phyloP scores from a whole-genome alignment of 2,113 vertebrate species.

The Cariama cristata region DNA sequence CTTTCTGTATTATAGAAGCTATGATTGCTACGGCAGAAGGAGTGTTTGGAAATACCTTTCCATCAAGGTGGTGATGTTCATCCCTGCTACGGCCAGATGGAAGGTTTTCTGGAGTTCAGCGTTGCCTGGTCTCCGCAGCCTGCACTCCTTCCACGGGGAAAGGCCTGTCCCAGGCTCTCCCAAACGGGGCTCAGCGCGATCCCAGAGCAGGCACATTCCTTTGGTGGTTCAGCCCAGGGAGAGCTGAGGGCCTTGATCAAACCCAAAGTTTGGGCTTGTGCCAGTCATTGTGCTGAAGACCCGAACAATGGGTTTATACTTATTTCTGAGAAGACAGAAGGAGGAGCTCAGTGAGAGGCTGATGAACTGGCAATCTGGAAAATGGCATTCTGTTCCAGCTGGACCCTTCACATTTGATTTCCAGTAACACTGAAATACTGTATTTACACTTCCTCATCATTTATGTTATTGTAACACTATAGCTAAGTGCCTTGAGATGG shows the following conservation, averaged over 20 bases:
- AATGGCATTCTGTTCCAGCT: neutral
- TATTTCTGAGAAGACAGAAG: neutral
- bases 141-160: neutral
- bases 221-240: neutral
- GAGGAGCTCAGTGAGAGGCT: neutral
- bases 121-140: fast-evolving
- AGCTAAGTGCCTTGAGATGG: neutral
- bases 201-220: neutral
- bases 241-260: neutral
- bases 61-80: neutral
- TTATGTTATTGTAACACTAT: neutral
- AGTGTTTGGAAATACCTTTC: neutral
- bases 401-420: neutral
- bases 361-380: neutral
- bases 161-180: neutral
- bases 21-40: neutral
- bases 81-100: neutral
- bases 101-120: fast-evolving
- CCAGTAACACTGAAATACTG: neutral
- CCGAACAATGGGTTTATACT: neutral
- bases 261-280: neutral
- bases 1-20: neutral
- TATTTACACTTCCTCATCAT: neutral
- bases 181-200: fast-evolving
- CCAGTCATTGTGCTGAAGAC: neutral